Conservation (phyloP, 37 sponge, comb jelly and placozoan species). For the Chondrilla cf. caribensis region DNA sequence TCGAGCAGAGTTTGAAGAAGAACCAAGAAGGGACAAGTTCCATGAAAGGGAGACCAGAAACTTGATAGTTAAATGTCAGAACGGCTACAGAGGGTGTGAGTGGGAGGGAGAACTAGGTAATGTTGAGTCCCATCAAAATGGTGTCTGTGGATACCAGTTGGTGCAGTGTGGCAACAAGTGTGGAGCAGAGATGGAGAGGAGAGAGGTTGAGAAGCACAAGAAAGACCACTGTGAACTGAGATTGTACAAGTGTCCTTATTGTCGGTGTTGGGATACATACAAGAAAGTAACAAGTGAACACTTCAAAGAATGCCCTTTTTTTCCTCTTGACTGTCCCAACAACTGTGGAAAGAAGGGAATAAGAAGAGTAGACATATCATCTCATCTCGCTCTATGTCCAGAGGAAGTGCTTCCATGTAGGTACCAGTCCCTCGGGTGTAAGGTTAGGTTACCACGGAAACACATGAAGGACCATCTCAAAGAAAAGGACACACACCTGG, state of each 20-base stretch:
- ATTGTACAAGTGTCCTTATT: neutral
- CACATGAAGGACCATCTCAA: neutral
- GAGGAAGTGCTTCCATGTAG: neutral
- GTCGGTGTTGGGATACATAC: neutral
- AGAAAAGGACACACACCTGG: slow-evolving; percentile 8
- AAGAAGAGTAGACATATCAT: neutral
- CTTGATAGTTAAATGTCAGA: neutral
- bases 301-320: neutral
- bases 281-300: neutral
- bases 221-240: neutral
- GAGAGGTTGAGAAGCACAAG: neutral
- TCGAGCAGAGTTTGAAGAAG: neutral
- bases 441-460: neutral
- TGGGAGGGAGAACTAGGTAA: neutral
- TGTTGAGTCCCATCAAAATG: neutral
- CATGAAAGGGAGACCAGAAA: neutral
- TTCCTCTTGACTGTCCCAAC: slow-evolving; percentile 7
- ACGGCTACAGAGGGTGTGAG: neutral
- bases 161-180: too few species aligned
- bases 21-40: neutral
- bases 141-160: too few species aligned
- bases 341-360: neutral
- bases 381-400: neutral
- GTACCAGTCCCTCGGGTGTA: neutral
- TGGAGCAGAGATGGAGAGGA: neutral